A percentile compares a stretch with the other conserved stretches of the same genome.
Evolutionary conservation across 1,140 invertebrate genomes (phyloP).

Genomic region (Ips typographus): DNA sequence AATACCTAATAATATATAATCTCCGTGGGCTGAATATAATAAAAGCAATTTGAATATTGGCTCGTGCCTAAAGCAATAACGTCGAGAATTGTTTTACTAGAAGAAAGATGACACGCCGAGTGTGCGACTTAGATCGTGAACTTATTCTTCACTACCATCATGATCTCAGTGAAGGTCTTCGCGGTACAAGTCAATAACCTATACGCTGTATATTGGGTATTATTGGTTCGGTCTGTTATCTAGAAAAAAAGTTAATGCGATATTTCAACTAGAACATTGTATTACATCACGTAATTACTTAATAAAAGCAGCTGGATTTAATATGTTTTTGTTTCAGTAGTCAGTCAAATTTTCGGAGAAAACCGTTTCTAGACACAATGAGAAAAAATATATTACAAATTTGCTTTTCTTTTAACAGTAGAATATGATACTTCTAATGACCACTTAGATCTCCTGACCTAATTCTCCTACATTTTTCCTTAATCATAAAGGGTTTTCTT

Average conservation of each 20-base stretch:
- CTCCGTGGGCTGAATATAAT: slow-evolving; percentile 1
- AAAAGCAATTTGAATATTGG: slow-evolving; percentile 18
- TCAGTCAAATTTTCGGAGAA: too few species aligned
- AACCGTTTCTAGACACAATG: too few species aligned
- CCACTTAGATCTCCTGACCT: too few species aligned
- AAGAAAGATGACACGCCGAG: slow-evolving; percentile 19
- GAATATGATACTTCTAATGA: too few species aligned
- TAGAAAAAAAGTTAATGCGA: slow-evolving; percentile 11
- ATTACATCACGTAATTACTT: slow-evolving; percentile 1
- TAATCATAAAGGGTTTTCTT: too few species aligned
- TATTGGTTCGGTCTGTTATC: slow-evolving; percentile 9
- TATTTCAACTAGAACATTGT: slow-evolving; percentile 10
- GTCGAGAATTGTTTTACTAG: slow-evolving; percentile 13
- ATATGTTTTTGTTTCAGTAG: too few species aligned
- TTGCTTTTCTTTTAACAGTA: too few species aligned
- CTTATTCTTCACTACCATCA: slow-evolving; percentile 8
- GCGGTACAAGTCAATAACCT: slow-evolving; percentile 15
- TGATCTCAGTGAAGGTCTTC: slow-evolving; percentile 21
- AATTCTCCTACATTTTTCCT: too few species aligned
- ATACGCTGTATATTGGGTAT: slow-evolving; percentile 3
- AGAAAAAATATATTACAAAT: too few species aligned
- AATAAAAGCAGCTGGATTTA: too few species aligned
- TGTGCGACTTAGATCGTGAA: slow-evolving; percentile 18
- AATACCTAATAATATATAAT: slow-evolving; percentile 1
- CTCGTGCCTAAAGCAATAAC: slow-evolving; percentile 15